Conservation (phyloP, 2,888 invertebrate genomes). For the Maniola hyperantus region DNA sequence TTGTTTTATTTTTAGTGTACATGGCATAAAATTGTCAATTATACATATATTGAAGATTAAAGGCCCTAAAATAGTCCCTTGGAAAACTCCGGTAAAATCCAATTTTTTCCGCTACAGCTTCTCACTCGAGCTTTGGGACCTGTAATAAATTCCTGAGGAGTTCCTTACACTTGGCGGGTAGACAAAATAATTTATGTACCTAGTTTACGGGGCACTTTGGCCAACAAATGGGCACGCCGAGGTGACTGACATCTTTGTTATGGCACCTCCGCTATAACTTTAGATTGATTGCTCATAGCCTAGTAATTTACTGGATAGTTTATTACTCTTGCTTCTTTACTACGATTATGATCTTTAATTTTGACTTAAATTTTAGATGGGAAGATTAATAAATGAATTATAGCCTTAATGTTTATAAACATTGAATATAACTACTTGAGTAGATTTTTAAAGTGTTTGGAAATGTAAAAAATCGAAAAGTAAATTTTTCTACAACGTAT, state of each 20-base stretch:
- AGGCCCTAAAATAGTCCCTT: not conserved
- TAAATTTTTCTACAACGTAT: no score
- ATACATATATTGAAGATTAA: no score
- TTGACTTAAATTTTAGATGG: not conserved
- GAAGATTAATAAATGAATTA: not conserved
- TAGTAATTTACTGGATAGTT: conserved; percentile 19
- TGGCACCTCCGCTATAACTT: conserved; percentile 41
- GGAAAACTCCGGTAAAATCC: not conserved
- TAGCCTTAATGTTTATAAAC: not conserved
- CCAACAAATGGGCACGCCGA: conserved; percentile 69
- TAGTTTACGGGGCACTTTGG: conserved; percentile 77
- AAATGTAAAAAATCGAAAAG: no score
- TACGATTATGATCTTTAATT: conserved; percentile 11
- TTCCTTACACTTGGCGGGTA: conserved; percentile 77
- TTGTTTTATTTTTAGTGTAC: no score
- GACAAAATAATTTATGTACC: conserved; percentile 81
- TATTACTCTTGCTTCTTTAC: conserved; percentile 4
- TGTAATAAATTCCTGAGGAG: conserved; percentile 78
- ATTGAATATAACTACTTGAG: not conserved
- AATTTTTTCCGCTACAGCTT: conserved; percentile 40
- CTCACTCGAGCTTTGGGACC: conserved; percentile 44
- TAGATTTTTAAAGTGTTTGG: no score
- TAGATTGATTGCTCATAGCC: conserved; percentile 35
- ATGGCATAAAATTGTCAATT: no score
- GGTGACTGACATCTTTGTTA: conserved; percentile 79